phyloP scores from a whole-genome alignment of 1,140 invertebrate species.

The Scylla paramamosain region DNA sequence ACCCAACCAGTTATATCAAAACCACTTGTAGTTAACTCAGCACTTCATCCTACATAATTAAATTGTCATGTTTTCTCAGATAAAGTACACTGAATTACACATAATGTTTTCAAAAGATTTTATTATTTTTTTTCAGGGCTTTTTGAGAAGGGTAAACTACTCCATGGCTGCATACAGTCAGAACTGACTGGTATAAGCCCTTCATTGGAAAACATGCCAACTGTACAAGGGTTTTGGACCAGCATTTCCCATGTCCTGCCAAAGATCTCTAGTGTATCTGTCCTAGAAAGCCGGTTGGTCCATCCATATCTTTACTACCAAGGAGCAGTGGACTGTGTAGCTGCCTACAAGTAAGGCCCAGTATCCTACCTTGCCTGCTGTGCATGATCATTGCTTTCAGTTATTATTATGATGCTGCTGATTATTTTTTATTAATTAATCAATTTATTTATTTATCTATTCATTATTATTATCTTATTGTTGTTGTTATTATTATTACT shows the following conservation, averaged over 20 bases:
- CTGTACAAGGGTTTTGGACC: slow-evolving; percentile 39
- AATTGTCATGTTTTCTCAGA: no score
- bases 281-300: slow-evolving; percentile 63
- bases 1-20: no score
- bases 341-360: slow-evolving; percentile 44
- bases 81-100: no score
- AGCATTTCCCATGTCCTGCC: slow-evolving; percentile 59
- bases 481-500: no score
- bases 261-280: slow-evolving; percentile 45
- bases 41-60: no score
- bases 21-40: no score
- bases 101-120: no score
- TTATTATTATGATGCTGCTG: not conserved
- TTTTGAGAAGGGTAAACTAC: slow-evolving; percentile 48
- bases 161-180: slow-evolving; percentile 67
- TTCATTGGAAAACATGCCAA: slow-evolving; percentile 15
- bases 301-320: slow-evolving; percentile 65
- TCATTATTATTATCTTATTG: no score
- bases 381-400: not conserved
- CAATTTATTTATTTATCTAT: no score
- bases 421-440: slow-evolving; percentile 27
- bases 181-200: slow-evolving; percentile 49
- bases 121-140: slow-evolving; percentile 7
- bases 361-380: not conserved
- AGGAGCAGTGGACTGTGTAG: slow-evolving; percentile 67